These are phyloP conservation scores for Pegoplata infirma DNA, from an alignment of 2,888 invertebrate species.

Conservation along the genomic window DNA sequence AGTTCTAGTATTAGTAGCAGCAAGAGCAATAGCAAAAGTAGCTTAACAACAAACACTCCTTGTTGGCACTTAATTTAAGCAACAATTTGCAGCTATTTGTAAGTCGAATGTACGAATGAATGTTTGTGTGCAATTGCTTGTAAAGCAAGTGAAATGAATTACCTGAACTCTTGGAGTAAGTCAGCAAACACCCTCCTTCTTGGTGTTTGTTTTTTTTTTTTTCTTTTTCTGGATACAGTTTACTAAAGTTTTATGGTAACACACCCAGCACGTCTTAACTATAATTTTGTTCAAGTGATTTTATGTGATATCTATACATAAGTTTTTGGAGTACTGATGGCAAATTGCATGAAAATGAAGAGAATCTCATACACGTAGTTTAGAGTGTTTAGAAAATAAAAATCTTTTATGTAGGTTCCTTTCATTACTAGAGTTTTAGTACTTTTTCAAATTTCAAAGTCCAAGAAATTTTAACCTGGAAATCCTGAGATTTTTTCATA, in stretches of 20 bases:
- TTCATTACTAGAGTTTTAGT: too few relatives aligned
- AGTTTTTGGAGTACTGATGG: too few relatives aligned
- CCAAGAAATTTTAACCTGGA: too few relatives aligned
- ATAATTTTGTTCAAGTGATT: slow-evolving; percentile 13
- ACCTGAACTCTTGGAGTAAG: slow-evolving; percentile 12
- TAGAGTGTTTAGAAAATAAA: too few relatives aligned
- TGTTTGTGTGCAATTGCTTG: slow-evolving; percentile 16
- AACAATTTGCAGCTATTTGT: slow-evolving; percentile 41
- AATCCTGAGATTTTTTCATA: too few relatives aligned
- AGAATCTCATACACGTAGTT: too few relatives aligned
- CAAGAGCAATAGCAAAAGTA: neutral
- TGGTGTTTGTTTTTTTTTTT: too few relatives aligned
- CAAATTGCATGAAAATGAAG: neutral
- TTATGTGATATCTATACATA: neutral
- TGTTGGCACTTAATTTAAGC: slow-evolving; percentile 39
- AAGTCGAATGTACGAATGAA: slow-evolving; percentile 23
- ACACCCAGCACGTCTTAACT: slow-evolving; percentile 20
- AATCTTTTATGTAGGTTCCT: too few relatives aligned
- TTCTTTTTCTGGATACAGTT: too few relatives aligned
- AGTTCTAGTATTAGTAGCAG: neutral
- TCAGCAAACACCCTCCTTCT: neutral
- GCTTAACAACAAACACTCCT: neutral
- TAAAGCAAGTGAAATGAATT: slow-evolving; percentile 29
- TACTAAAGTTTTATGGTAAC: neutral
- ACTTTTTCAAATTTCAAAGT: too few relatives aligned